phyloP scores from a whole-genome alignment of 2,113 vertebrate genomes.

The Poeciliopsis turrubarensis region DNA sequence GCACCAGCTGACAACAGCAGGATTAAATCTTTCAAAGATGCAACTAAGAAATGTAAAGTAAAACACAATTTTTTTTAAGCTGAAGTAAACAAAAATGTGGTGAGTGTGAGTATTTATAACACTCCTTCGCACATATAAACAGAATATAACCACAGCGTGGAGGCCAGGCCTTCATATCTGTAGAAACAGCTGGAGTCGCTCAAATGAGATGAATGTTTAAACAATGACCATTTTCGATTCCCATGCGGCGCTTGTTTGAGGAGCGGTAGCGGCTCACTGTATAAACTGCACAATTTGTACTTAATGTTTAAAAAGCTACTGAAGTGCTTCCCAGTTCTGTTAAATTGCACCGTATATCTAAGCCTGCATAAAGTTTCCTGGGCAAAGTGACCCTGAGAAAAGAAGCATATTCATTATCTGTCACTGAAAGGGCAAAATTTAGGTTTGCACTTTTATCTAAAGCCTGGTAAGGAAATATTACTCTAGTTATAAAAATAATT shows the following conservation, averaged over 20 bases:
- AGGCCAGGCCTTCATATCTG: slow-evolving; percentile 34
- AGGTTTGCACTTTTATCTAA: background rate
- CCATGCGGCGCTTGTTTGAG: slow-evolving; percentile 46
- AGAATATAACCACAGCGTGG: slow-evolving; percentile 49
- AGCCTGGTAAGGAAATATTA: background rate
- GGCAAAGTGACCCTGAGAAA: background rate
- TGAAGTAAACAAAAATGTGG: slow-evolving; percentile 29
- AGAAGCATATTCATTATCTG: background rate
- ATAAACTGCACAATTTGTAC: slow-evolving; percentile 60
- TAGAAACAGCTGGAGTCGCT: slow-evolving; percentile 74
- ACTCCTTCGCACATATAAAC: slow-evolving; percentile 14
- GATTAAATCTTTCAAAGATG: no score
- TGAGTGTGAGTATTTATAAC: slow-evolving; percentile 16
- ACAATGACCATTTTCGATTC: slow-evolving; percentile 65
- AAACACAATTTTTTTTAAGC: slow-evolving; percentile 2
- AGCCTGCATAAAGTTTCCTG: background rate
- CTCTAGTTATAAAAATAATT: background rate
- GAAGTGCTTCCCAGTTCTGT: slow-evolving; percentile 63
- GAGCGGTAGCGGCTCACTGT: slow-evolving; percentile 39
- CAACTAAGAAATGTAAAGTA: background rate
- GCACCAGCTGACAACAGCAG: no score
- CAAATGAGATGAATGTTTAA: slow-evolving; percentile 73
- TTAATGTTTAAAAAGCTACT: slow-evolving; percentile 69
- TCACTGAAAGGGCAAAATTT: background rate
- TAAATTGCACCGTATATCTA: background rate